Evolutionary conservation across 2,797 vertebrate genomes (phyloP), one percentile per base, ranked within the genome.

Genomic region (Buceros bicornis): DNA sequence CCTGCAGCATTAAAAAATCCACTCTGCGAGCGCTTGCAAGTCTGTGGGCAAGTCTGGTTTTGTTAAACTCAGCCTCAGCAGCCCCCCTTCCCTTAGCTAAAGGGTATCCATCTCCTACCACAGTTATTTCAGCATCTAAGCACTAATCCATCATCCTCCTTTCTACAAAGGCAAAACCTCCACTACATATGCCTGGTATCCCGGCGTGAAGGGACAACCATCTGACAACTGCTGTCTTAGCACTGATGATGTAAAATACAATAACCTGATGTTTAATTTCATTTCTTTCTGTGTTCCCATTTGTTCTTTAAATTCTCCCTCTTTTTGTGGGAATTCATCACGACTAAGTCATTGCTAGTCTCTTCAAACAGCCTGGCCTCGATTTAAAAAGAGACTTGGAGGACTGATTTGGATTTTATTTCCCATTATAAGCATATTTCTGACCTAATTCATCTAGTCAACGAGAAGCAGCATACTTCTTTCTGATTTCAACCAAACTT

Each of bases 41-140:
- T 95, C 91, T 87, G 80, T 80, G 76, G 67, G 60, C 94, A 96
- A 96, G 94, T 97, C 91, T 93, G 77, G 62, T 90, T 96, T 65
- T 95, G 87, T 97, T 97, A 97, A 96, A 94, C 78, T 96, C 95
- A 97, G 82, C 66, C 66, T 93, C 71, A 93, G 90, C 91, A 65
- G 81, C 79, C 88, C 88, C 85, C 77, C 77, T 80, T 66, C 80
- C 92, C 77, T 95, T 79, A 96, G 95, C 94, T 93, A 95, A 96
- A 96, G 89, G 91, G 93, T 97, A 97, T 93, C 65, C 71, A 76
- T 97, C 86, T 96, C 83, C 80, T 95, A 56, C 60, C 94, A 67
- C 77, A 97, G 91, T 90, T 86, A 85, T 96, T 97, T 82, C 72
- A 96, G 91, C 60, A 90, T 74, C 94, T 86, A 87, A 87, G 78